Evolutionary conservation across 2,113 vertebrate species (phyloP), one percentile per base, ranked within the genome.

Genomic region (Strix aluco): DNA sequence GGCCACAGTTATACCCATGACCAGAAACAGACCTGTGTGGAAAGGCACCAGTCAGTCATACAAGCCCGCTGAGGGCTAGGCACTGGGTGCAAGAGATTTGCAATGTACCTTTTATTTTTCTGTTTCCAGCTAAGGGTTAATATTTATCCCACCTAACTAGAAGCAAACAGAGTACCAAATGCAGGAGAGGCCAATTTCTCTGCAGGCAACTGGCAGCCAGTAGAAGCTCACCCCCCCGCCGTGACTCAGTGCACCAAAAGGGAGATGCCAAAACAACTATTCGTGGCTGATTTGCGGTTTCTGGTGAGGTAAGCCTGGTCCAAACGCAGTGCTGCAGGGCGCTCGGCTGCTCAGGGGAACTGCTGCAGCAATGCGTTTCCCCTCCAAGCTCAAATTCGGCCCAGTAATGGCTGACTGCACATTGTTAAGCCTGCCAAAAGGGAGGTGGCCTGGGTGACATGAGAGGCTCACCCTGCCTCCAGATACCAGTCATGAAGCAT

Each of bases 261-360:
- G 32, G 13, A 59, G 51, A 73, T 42, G 73, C 51, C 92, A 71
- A 51, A 91, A 81, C 32, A 29, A 71, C 65, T 13, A 8, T 30
- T 46, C n/a, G 55, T 1, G 2, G 32, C 79, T 81, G 14, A 8
- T 26, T 42, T 38, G 59, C 2, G 3, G 32, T 81, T 78, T 83
- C n/a, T 87, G 0, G 0, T 32, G 66, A 73, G 55, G 40, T 27
- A 71, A 78, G 32, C 7, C 47, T 32, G 40, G 46, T 38, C 23
- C 0, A 0, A 51, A 69, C 3, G 5, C 61, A 49, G 65, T 3
- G 2, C 55, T 1, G 0, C 23, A 61, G 74, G 85, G 52, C 9
- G 4, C 27, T 22, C 0, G 0, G n/a, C n/a, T 25, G 30, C 61
- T 73, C 63, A 13, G 16, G 15, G 36, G 20, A 88, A 65, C 47